Evolutionary conservation across 2,113 vertebrate species (phyloP).

Genomic region (Tauraco erythrolophus): DNA sequence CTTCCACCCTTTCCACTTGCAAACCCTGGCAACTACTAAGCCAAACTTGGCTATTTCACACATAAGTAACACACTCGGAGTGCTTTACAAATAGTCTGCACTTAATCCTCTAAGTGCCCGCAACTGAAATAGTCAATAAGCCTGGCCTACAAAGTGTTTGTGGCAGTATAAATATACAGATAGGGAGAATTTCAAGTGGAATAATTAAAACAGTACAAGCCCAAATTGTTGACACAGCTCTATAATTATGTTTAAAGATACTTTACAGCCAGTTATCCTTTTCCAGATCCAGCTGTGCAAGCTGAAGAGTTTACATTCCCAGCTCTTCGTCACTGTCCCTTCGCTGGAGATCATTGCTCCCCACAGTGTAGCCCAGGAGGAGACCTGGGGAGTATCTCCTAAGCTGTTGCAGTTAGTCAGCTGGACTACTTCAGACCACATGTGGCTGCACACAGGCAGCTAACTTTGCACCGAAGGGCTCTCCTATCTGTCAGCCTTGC

Average conservation of each 20-base stretch:
- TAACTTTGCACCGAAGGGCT: background rate
- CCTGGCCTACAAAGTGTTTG: background rate
- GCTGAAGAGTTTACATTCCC: background rate
- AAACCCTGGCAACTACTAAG: background rate
- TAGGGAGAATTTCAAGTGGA: background rate
- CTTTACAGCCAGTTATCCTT: background rate
- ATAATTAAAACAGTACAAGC: background rate
- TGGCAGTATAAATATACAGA: background rate
- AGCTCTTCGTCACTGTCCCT: background rate
- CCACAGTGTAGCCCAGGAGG: background rate
- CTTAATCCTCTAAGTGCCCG: background rate
- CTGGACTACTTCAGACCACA: background rate
- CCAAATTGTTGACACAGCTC: background rate
- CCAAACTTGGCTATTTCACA: background rate
- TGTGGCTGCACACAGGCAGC: background rate
- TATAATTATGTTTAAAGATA: background rate
- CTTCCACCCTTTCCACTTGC: background rate
- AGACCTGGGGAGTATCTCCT: background rate
- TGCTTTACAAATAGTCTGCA: background rate
- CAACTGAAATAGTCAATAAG: background rate
- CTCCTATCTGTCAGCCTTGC: background rate
- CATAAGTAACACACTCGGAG: background rate
- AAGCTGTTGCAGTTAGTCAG: background rate
- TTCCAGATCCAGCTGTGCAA: background rate
- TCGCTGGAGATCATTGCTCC: background rate